Percentiles rank a stretch among this genome's conserved stretches.
Evolutionary conservation across 2,888 invertebrate genomes (phyloP).

Genomic region (Sinopyrophorus schimmeli): DNA sequence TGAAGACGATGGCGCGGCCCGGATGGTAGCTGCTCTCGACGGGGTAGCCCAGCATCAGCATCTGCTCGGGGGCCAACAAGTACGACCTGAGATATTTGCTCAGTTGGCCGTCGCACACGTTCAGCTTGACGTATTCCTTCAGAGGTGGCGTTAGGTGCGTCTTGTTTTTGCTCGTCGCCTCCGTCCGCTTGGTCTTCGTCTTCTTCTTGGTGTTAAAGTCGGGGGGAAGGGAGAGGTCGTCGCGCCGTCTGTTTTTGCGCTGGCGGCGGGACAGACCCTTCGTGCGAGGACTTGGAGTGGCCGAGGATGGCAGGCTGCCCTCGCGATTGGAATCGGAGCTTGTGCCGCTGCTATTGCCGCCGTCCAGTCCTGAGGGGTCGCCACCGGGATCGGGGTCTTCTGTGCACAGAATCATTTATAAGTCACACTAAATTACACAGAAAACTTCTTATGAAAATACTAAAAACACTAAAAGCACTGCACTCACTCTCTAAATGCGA

Average conservation of each 20-base stretch:
- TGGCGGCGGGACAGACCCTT: slow-evolving; percentile 60
- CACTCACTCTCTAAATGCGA: slow-evolving; percentile 14
- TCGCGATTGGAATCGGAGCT: slow-evolving; percentile 48
- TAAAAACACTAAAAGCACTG: slow-evolving; percentile 7
- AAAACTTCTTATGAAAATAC: too few species aligned
- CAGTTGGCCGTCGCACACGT: slow-evolving; percentile 48
- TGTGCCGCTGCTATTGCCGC: slow-evolving; percentile 43
- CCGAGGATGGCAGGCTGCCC: slow-evolving; percentile 53
- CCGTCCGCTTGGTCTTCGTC: slow-evolving; percentile 28
- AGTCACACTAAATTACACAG: slow-evolving; percentile 12
- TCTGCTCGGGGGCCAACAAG: slow-evolving; percentile 63
- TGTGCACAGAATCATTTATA: slow-evolving; percentile 40
- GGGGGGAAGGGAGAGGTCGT: slow-evolving; percentile 41
- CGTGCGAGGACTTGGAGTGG: slow-evolving; percentile 56
- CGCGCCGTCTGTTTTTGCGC: slow-evolving; percentile 57
- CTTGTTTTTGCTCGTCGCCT: slow-evolving; percentile 10
- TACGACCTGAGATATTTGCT: slow-evolving; percentile 65
- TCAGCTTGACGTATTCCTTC: slow-evolving; percentile 53
- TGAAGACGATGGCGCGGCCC: slow-evolving; percentile 66
- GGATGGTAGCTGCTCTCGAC: slow-evolving; percentile 65
- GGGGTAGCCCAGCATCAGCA: slow-evolving; percentile 73
- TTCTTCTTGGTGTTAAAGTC: slow-evolving; percentile 43
- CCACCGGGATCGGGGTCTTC: slow-evolving; percentile 56
- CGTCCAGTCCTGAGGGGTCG: slow-evolving; percentile 31
- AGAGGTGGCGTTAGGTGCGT: slow-evolving; percentile 44